Base-by-base conservation (phyloP, 1,140 invertebrate species). In the Papilio xuthus region DNA sequence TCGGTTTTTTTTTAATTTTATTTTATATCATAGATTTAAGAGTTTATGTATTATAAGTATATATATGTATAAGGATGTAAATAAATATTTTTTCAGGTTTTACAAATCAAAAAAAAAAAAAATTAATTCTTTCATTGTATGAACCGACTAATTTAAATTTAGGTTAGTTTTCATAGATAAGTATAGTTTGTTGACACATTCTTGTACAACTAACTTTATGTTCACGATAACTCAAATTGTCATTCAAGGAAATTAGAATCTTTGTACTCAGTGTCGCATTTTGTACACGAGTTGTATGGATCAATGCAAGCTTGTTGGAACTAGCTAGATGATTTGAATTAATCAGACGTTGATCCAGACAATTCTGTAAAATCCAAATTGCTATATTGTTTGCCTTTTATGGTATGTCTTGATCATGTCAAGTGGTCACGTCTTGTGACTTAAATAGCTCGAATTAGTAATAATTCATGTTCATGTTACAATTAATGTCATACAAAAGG, bases 381-480 rank as follows among this genome's bases (percentile, higher is more conserved):
- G 74, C 74, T 32, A 42, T 76, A 60, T 76, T 76, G 74, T 76
- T 60, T 13, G 18, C 74, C 74, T 41, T 63, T 76, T 76, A 76
- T 41, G 74, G 74, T 42, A 42, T 73, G 12, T 1, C 71, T 28
- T 50, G 42, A 28, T 76, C 28, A 37, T 23, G 74, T 76, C 53
- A 76, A 56, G 20, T 71, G 32, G 50, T 41, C 74, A 63, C 53
- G 73, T 75, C 73, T 28, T n/a, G 26, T 23, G 56, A 76, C 42
- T 63, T 4, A 26, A 42, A 76, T 63, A 18, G 74, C 53, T 60
- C 73, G 26, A 76, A n/a, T 76, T 26, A 23, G 8, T 42, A 76
- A 76, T 76, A 76, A 56, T 20, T 37, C 50, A 12, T 75, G n/a
- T 8, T 60, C 20, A 75, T 37, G 47, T 23, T 75, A 60, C 42